phyloP scores from a whole-genome alignment of 2,888 invertebrate genomes.

The Lasioglossum morio region DNA sequence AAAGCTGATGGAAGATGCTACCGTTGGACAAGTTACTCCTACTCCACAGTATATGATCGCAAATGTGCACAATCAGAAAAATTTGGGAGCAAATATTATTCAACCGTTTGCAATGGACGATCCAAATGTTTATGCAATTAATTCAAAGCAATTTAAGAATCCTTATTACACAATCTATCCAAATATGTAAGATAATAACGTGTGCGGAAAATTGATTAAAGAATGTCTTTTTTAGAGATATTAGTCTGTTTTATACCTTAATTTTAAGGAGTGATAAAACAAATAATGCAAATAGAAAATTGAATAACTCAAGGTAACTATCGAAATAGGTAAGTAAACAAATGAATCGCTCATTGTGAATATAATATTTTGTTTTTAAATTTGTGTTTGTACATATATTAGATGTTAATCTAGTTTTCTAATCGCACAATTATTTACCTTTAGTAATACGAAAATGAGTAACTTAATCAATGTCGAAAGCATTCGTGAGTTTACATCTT shows the following conservation, averaged over 20 bases:
- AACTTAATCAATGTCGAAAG: not conserved
- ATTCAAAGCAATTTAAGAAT: slow-evolving; percentile 77
- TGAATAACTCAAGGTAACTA: slow-evolving; percentile 13
- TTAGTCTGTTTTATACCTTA: slow-evolving; percentile 2
- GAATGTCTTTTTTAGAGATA: slow-evolving; percentile 44
- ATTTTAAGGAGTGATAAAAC: not conserved
- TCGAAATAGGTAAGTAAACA: slow-evolving; percentile 9
- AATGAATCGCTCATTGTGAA: not conserved
- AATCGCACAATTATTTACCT: not conserved
- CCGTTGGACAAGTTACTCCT: slow-evolving; percentile 65
- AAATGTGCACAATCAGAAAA: slow-evolving; percentile 76
- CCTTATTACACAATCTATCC: slow-evolving; percentile 80
- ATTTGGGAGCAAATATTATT: slow-evolving; percentile 71
- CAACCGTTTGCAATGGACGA: slow-evolving; percentile 77
- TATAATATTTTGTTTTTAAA: not conserved
- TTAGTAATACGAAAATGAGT: not conserved
- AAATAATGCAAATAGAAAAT: not conserved
- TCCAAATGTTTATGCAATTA: slow-evolving; percentile 74
- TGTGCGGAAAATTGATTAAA: slow-evolving; percentile 45
- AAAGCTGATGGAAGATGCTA: slow-evolving; percentile 72
- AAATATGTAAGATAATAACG: slow-evolving; percentile 74
- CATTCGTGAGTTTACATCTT: not conserved
- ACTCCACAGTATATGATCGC: slow-evolving; percentile 77
- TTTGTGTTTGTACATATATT: not conserved
- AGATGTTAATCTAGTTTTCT: not conserved